Base-by-base conservation (phyloP, 2,113 vertebrate species). In the Panthera uncia region DNA sequence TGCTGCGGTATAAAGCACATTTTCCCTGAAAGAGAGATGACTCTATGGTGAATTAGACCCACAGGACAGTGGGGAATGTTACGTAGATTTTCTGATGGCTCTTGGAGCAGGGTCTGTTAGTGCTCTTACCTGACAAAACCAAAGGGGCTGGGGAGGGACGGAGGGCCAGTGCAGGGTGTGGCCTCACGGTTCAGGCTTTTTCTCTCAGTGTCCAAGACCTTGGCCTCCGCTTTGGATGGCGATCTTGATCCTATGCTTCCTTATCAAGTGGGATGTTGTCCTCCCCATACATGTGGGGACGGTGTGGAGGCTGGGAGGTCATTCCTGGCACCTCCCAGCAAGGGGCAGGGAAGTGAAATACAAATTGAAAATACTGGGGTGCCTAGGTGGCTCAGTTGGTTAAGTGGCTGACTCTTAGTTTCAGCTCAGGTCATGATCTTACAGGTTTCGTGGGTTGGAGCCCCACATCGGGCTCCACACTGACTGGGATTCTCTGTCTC, bases 51-150 rank as follows among this genome's bases (percentile, higher is more conserved):
- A 66, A 10, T 65, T 71, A 21, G 65, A 81, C 4, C 4, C 21
- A 3, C 0, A 0, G 33, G 33, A 36, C 9, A 9, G 45, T n/a
- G 48, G 8, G 79, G 12, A 76, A 23, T 3, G 25, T 38, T 9
- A 31, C 3, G 21, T 0, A 18, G 0, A 4, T 50, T 80, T 29
- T 41, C 36, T 27, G 65, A 71, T n/a, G 65, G 15, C 0, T 10
- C 3, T 4, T 48, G 69, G 4, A 38, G 33, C 16, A 48, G 1
- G 45, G 29, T 29, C 61, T 1, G 6, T 27, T 14, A 25, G 2
- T 29, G 33, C 11, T 84, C 57, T 84, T 65, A n/a, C 1, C 31
- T 11, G 29, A 19, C 19, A 9, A 38, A 45, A 11, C n/a, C 55
- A 19, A 33, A 13, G 13, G 38, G 5, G 38, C 11, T 65, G 6